Percentiles rank a stretch among this genome's conserved stretches.
phyloP scores from a whole-genome alignment of 2,113 vertebrate genomes.

The Grallaria varia region DNA sequence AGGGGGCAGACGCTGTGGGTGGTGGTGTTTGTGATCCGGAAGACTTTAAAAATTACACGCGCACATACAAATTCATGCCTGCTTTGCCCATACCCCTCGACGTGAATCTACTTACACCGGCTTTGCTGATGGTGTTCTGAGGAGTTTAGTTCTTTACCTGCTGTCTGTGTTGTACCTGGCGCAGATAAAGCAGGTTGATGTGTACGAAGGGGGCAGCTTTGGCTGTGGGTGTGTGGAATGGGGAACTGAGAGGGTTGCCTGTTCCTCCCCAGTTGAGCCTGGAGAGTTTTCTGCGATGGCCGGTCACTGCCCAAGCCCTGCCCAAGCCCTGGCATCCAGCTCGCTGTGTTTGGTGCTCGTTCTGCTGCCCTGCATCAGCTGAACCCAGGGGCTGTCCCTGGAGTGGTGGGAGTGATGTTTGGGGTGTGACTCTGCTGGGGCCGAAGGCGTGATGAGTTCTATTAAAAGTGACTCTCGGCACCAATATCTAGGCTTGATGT shows the following conservation, averaged over 20 bases:
- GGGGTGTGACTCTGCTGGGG: background rate
- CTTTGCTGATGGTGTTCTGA: background rate
- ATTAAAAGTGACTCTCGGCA: background rate
- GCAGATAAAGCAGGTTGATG: accelerated
- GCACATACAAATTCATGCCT: accelerated
- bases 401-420: background rate
- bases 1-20: background rate
- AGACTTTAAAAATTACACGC: background rate
- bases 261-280: background rate
- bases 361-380: background rate
- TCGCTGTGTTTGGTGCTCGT: background rate
- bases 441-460: background rate
- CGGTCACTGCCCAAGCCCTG: background rate
- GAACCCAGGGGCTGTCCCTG: background rate
- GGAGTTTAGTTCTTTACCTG: background rate
- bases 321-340: background rate
- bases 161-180: background rate
- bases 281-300: background rate
- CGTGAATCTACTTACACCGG: accelerated
- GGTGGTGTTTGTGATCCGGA: background rate
- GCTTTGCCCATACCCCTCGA: background rate
- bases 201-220: background rate
- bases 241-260: background rate
- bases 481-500: background rate
- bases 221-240: background rate